phyloP scores from a whole-genome alignment of 2,888 invertebrate species.

The Eupelmus urozonus region DNA sequence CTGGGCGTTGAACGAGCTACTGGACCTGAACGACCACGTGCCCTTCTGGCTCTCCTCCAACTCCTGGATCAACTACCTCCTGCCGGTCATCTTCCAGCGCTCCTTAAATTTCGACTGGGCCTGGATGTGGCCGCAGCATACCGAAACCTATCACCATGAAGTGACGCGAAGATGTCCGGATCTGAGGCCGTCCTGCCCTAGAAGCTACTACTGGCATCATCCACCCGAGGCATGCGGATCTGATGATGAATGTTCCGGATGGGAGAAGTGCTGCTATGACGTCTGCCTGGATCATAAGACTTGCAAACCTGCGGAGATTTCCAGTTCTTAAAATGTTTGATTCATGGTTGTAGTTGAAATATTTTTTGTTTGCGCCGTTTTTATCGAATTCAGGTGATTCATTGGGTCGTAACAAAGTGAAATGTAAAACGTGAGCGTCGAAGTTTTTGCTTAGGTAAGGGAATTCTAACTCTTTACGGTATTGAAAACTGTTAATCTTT shows the following conservation, averaged over 20 bases:
- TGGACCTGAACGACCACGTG: constrained; percentile 4
- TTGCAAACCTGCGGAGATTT: constrained; percentile 42
- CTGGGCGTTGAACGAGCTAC: constrained; percentile 40
- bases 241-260: constrained; percentile 29
- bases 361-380: too few relatives aligned
- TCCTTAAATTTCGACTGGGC: not conserved
- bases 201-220: constrained; percentile 37
- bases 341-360: too few relatives aligned
- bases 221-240: constrained; percentile 31
- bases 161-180: constrained; percentile 41
- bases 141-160: not conserved
- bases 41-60: constrained; percentile 24
- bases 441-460: too few relatives aligned
- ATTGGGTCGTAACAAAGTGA: too few relatives aligned
- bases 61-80: constrained; percentile 42
- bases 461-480: too few relatives aligned
- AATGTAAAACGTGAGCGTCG: too few relatives aligned
- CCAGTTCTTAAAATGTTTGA: too few relatives aligned
- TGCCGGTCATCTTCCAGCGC: constrained; percentile 41
- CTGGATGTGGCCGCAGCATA: not conserved
- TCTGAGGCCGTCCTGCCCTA: constrained; percentile 42
- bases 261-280: constrained; percentile 58
- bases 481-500: too few relatives aligned
- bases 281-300: constrained; percentile 57
- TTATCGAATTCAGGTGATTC: too few relatives aligned